Evolutionary conservation across 2,888 invertebrate genomes (phyloP), one percentile per base, ranked within the genome.

Genomic region (Pherbina coryleti): DNA sequence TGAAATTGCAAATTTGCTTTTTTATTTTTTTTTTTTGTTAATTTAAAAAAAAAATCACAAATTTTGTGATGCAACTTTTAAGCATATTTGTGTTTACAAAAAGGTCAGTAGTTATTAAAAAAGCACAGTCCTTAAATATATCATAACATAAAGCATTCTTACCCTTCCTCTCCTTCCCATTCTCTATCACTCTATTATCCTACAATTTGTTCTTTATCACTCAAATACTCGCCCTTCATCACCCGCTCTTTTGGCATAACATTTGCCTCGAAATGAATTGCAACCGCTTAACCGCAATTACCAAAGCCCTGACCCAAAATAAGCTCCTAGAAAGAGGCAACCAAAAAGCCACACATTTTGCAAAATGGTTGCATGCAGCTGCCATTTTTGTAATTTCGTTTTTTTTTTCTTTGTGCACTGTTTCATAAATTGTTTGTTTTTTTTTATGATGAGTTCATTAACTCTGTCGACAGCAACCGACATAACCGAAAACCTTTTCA

Each of bases 381-480:
- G 51, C 11, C 28, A 28, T 49, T 69, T 69, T 69, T 25, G 44
- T 69, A 19, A 49, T 28, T 51, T 28, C 17, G 19, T 66, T 34
- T 25, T 4, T 11, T 62, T 62, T 28, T 28, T 62, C 14, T 37
- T 8, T 64, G 9, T 64, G 22, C 9, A 37, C 66, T 66, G 49
- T 22, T 60, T 4, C 37, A 19, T 14, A 19, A n/a, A n/a, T 67
- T n/a, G 9, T 67, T 34, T 67, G 44, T 49, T 37, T 9, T 8
- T 44, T 69, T 51, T 51, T 5, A 28, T 51, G 11, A 64, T 28
- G 67, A 49, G 69, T 69, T 71, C 55, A 71, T 55, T 71, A 71
- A 71, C 71, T 55, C 31, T 57, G 53, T 34, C 71, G 51, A 25
- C 51, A 17, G 51, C 11, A n/a, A 53, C 28, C 11, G 28, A 4